These are phyloP conservation scores for Xylota sylvarum DNA, from an alignment of 2,888 invertebrate genomes.

Conservation along the genomic window DNA sequence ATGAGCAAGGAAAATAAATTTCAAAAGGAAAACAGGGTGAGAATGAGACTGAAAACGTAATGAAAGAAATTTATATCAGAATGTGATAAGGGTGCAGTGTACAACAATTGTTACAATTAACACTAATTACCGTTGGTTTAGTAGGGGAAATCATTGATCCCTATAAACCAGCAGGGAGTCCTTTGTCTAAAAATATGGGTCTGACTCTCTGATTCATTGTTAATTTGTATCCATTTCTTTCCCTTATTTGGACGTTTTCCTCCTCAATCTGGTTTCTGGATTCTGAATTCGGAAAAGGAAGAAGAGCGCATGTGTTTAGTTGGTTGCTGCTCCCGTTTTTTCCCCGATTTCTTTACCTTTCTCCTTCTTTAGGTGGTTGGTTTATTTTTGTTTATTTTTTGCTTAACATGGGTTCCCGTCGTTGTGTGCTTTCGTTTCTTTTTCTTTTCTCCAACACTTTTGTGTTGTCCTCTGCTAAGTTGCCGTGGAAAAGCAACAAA, in stretches of 20 bases:
- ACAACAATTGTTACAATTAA: slow-evolving; percentile 60
- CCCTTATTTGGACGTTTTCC: background rate
- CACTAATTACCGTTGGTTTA: slow-evolving; percentile 43
- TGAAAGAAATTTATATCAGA: background rate
- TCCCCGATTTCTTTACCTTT: slow-evolving; percentile 8
- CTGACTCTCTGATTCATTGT: slow-evolving; percentile 39
- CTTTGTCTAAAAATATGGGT: slow-evolving; percentile 4
- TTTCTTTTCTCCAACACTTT: slow-evolving; percentile 6
- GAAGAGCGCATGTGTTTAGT: slow-evolving; percentile 56
- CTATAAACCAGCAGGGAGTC: slow-evolving; percentile 40
- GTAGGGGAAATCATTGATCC: slow-evolving; percentile 32
- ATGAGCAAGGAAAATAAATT: slow-evolving; percentile 2
- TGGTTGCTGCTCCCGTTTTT: slow-evolving; percentile 54
- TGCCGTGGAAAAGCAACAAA: slow-evolving; percentile 40
- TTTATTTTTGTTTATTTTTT: slow-evolving; percentile 47
- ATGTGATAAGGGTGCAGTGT: slow-evolving; percentile 49
- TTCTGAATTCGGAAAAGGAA: background rate
- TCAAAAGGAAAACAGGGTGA: slow-evolving; percentile 19
- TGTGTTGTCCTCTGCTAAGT: slow-evolving; percentile 33
- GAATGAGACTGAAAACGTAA: background rate
- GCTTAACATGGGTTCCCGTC: background rate
- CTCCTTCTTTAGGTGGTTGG: slow-evolving; percentile 6
- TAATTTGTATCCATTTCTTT: slow-evolving; percentile 22
- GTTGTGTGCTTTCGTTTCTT: slow-evolving; percentile 18
- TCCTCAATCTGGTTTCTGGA: slow-evolving; percentile 10